Evolutionary conservation across 2,888 invertebrate genomes (phyloP), one percentile per base, ranked within the genome.

Genomic region (Horisme vitalbata): DNA sequence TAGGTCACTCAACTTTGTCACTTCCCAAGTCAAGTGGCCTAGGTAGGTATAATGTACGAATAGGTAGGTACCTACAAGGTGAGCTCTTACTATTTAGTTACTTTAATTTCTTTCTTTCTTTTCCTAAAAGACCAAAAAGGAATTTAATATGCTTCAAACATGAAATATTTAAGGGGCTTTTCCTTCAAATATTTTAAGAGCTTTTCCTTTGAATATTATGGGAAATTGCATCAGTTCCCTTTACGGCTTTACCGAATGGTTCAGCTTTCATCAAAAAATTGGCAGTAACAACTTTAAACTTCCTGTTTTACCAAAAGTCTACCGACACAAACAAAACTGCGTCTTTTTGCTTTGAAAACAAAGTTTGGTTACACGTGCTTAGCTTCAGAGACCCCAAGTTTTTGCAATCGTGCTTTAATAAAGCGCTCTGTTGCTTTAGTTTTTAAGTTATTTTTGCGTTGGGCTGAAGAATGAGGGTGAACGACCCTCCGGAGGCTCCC

Each of bases 401-500:
- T 27, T 27, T 28, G 28, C 11, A 11, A 7, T n/a, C 2, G 11
- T 11, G 21, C 12, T 45, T 33, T 24, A 30, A 31, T 26, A 36
- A 18, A 44, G 37, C 10, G 33, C 52, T 43, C 10, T 54, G 45
- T 35, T 10, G 13, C 12, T 38, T 45, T 41, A 43, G 39, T 51
- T 54, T 52, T 51, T 50, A 52, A 52, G 56, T 36, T 23, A 45
- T 46, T 45, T 56, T 21, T 39, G 21, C 30, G 14, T 15, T 28
- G 12, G 15, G 6, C 36, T 28, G 44, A 33, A 46, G 45, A 41
- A 36, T 30, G 64, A 59, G 74, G 80, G 79, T 78, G 73, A 77
- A 74, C 72, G 75, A 73, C 78, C 79, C 75, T 62, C 64, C 15
- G 31, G 32, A 35, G 39, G 52, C 57, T 34, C 55, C 52, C 60